Percentiles rank a stretch among this genome's conserved stretches.
Conservation (phyloP, 2,888 invertebrate species). For the Leptinotarsa tumamoca region DNA sequence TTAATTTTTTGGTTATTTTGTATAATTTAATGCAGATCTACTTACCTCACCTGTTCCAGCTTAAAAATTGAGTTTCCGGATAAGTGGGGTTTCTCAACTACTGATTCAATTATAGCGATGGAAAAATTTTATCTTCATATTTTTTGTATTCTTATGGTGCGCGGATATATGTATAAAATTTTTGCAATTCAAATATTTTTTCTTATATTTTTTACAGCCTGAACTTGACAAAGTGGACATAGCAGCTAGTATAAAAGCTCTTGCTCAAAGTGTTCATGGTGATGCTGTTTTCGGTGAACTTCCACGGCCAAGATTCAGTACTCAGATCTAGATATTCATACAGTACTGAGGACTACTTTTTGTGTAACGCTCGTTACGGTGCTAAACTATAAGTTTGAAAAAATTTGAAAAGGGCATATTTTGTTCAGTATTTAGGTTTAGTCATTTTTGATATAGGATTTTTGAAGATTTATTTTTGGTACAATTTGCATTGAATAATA, state of each 20-base stretch:
- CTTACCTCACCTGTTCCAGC: too few relatives aligned
- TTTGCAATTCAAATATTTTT: background rate
- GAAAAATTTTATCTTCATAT: too few relatives aligned
- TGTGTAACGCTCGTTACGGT: slow-evolving; percentile 26
- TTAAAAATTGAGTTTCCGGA: too few relatives aligned
- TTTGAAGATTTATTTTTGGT: slow-evolving; percentile 18
- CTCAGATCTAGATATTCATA: slow-evolving; percentile 76
- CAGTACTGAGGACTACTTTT: slow-evolving; percentile 15
- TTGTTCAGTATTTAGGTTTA: slow-evolving; percentile 16
- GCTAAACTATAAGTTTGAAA: slow-evolving; percentile 4
- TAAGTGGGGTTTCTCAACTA: too few relatives aligned
- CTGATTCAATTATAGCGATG: too few relatives aligned
- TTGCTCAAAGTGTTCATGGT: slow-evolving; percentile 90
- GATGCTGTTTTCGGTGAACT: slow-evolving; percentile 89
- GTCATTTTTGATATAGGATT: slow-evolving; percentile 13
- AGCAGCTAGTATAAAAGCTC: slow-evolving; percentile 91
- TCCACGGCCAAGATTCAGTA: slow-evolving; percentile 86
- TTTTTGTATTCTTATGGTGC: too few relatives aligned
- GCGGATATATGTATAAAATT: too few relatives aligned
- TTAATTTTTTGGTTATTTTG: too few relatives aligned
- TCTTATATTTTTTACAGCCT: slow-evolving; percentile 39
- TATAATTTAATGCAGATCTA: too few relatives aligned
- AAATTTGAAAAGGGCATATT: background rate
- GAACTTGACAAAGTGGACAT: slow-evolving; percentile 71
- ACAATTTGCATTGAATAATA: background rate